Base-by-base conservation (phyloP, 2,888 invertebrate species). In the Brenthis ino region DNA sequence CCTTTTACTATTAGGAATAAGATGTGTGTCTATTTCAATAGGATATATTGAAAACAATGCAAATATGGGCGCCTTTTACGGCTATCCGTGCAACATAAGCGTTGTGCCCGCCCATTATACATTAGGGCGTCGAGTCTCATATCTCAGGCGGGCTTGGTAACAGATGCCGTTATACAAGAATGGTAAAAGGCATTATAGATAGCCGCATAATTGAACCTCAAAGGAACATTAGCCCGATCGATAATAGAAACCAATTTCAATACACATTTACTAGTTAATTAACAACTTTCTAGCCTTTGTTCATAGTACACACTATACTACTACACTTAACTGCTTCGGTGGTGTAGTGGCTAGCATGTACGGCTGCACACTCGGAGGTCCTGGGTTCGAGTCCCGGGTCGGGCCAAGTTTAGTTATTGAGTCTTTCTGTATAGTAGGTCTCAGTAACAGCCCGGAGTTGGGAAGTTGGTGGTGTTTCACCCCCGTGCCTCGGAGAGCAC, bases 101-200 rank as follows among this genome's bases (percentile, higher is more conserved):
- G 55, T 55, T 77, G 77, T 82, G 77, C 76, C 75, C 77, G 72
- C 77, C 72, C 74, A 77, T 74, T 70, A 74, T 64, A 58, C 68
- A 68, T 69, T 64, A 70, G 63, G 71, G 68, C 65, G 67, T 56
- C 66, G 72, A 68, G 75, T 73, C 72, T 72, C 60, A 56, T 71
- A 71, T 71, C 71, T 69, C 61, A 69, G 66, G 53, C 66, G 16
- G 67, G 55, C 60, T 54, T 57, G 64, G 73, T 66, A 72, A 72
- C 76, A 74, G 72, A 73, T 74, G 74, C 69, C 70, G 72, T 69
- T 70, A 71, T 73, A 63, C 70, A 60, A 57, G 67, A 71, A 73
- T 70, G 69, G 70, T 72, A 65, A 68, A 69, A 69, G 69, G 69
- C 65, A 63, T 65, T 69, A 65, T 53, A 64, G 66, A 66, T 68